Evolutionary conservation across 1,140 invertebrate species (phyloP), one percentile per base, ranked within the genome.

Genomic region (Drosophila sucinea): DNA sequence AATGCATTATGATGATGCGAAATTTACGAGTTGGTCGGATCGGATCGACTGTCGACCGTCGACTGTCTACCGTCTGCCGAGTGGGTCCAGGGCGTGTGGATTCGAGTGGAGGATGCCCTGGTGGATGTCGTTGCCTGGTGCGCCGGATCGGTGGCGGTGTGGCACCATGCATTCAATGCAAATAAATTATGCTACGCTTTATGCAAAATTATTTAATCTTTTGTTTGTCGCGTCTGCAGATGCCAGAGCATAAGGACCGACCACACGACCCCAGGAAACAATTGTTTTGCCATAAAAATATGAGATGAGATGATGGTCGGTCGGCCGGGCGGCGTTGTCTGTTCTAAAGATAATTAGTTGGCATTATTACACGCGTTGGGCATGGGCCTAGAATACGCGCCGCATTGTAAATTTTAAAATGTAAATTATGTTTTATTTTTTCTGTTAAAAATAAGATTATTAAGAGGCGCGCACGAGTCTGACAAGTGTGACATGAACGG

Each of bases 141-240:
- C 79, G 74, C 79, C 81, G 81, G 82, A 79, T 85, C 81, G 82
- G 81, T 86, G 81, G 75, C 81, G 82, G 83, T 69, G 83, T 86
- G 82, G 82, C 87, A 76, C 82, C 68, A 90, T 90, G 85, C 85
- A 90, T 90, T 90, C 85, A 90, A 86, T 82, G 85, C 81, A 86
- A 90, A 90, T 90, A 90, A 90, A 90, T 90, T 90, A 90, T 90
- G 85, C 74, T 90, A 90, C 85, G 85, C 85, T 82, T 90, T 90
- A 90, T 90, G 85, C 85, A 90, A 90, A 86, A 90, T 90, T 90
- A 90, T 90, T 90, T 90, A 90, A 90, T 90, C 85, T 90, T 90
- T 90, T 89, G 84, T 90, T 89, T 71, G 82, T 86, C 82, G 82
- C 74, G 75, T 77, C 72, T 71, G 76, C 66, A 55, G 63, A 8